These are phyloP conservation scores for Acomys russatus DNA, from an alignment of 2,797 vertebrate genomes.

Conservation along the genomic window DNA sequence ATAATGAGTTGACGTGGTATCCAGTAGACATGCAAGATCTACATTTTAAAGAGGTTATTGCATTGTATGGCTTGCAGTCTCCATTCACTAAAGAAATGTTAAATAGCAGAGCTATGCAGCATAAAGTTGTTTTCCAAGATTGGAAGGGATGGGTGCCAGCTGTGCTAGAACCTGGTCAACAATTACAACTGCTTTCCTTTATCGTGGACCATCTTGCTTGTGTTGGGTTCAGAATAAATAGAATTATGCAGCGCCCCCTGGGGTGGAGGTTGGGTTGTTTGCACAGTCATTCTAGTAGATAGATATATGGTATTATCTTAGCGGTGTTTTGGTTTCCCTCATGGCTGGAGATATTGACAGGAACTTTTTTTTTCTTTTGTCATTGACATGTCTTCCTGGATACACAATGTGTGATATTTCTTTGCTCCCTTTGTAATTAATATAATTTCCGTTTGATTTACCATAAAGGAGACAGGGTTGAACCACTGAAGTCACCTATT, in stretches of 20 bases:
- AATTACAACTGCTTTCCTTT: neutral
- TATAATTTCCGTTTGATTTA: conserved; percentile 51
- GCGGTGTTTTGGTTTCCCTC: neutral
- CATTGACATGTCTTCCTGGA: neutral
- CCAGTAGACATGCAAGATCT: too few relatives aligned
- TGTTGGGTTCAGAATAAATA: neutral
- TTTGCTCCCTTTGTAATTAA: neutral
- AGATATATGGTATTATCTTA: neutral
- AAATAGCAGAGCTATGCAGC: too few relatives aligned
- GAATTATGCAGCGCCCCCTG: neutral
- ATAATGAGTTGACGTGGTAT: too few relatives aligned
- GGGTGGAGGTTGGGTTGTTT: neutral
- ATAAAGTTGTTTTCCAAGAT: too few relatives aligned
- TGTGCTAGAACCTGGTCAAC: too few relatives aligned
- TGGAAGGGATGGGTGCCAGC: too few relatives aligned
- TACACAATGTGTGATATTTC: neutral
- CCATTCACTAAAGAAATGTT: too few relatives aligned
- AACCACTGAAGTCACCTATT: neutral
- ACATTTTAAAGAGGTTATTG: too few relatives aligned
- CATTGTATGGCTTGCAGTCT: too few relatives aligned
- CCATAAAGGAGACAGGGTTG: conserved; percentile 10
- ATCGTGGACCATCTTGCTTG: neutral
- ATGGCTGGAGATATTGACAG: neutral
- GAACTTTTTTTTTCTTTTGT: neutral
- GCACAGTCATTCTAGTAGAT: too few relatives aligned